Base-by-base conservation (phyloP, 2,797 vertebrate genomes). In the Enteromius fasciolatus region DNA sequence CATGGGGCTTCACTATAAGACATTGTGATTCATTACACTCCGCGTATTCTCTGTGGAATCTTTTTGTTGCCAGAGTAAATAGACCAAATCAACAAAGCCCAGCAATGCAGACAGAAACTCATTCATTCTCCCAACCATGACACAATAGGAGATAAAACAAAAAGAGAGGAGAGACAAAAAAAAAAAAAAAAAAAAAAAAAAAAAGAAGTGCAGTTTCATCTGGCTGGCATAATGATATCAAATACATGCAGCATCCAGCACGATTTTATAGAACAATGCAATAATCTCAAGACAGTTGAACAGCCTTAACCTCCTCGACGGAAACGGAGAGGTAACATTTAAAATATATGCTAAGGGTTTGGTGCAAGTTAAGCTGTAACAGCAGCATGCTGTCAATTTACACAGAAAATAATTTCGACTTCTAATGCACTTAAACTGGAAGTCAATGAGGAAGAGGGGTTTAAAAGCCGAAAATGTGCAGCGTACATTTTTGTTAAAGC, bases 1-100 rank as follows among this genome's bases (percentile, higher is more conserved):
- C 23, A 20, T 31, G 10, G 14, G 46, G 48, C 31, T 76, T 81
- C 54, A 50, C 41, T 81, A 64, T 63, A 84, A 81, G 87, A 59
- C 68, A 69, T 77, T 81, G 87, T 85, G 89, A 92, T 90, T 93
- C 87, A 90, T 66, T 85, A 81, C 85, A 66, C 72, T 48, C 57
- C 48, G 41, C 87, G 76, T 74, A 87, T 88, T 89, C 87, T 87
- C 84, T 18, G 80, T 87, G 90, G 84, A 73, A 80, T 25, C 64
- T 87, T 83, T 46, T 39, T 86, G 84, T 85, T 67, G 31, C 67
- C n/a, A 67, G 75, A 88, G 88, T 82, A 86, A 90, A 89, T 73
- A 25, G 39, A 80, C 68, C 66, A 66, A 80, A 90, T 87, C 87
- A 33, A 83, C 73, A 76, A 85, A 88, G 83, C 68, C 81, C 85